phyloP scores from a whole-genome alignment of 2,888 invertebrate genomes.

The Capitulum mitella region DNA sequence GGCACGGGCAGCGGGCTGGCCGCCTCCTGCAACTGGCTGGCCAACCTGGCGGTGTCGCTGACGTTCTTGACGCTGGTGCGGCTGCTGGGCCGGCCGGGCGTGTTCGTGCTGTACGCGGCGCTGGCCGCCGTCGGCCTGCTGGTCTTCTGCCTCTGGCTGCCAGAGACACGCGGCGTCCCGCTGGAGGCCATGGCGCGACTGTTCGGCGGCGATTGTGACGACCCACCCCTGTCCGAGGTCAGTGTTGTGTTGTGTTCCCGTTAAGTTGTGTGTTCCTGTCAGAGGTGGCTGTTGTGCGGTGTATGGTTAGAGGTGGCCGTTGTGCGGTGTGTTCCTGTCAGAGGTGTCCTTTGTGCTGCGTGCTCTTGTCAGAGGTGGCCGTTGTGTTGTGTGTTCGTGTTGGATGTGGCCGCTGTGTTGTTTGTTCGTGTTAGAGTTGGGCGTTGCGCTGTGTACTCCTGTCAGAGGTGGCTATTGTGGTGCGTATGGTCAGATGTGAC shows the following conservation, averaged over 20 bases:
- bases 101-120: slow-evolving; percentile 50
- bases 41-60: slow-evolving; percentile 49
- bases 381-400: too few species aligned
- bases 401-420: too few species aligned
- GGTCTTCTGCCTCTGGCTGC: slow-evolving; percentile 46
- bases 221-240: neutral
- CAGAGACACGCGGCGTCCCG: slow-evolving; percentile 50
- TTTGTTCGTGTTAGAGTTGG: too few species aligned
- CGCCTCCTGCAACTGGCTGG: slow-evolving; percentile 49
- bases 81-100: slow-evolving; percentile 46
- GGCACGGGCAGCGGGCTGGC: slow-evolving; percentile 47
- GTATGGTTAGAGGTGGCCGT: too few species aligned
- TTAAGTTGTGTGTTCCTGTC: too few species aligned
- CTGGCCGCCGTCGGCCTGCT: slow-evolving; percentile 47
- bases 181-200: slow-evolving; percentile 49
- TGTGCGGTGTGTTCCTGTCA: too few species aligned
- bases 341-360: too few species aligned
- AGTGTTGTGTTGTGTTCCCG: neutral
- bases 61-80: slow-evolving; percentile 48
- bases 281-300: too few species aligned
- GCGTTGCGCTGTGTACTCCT: too few species aligned
- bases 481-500: too few species aligned
- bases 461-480: too few species aligned
- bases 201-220: slow-evolving; percentile 40
- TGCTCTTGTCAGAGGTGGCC: too few species aligned